Evolutionary conservation across 2,113 vertebrate genomes (phyloP).

Genomic region (Myiozetetes cayanensis): DNA sequence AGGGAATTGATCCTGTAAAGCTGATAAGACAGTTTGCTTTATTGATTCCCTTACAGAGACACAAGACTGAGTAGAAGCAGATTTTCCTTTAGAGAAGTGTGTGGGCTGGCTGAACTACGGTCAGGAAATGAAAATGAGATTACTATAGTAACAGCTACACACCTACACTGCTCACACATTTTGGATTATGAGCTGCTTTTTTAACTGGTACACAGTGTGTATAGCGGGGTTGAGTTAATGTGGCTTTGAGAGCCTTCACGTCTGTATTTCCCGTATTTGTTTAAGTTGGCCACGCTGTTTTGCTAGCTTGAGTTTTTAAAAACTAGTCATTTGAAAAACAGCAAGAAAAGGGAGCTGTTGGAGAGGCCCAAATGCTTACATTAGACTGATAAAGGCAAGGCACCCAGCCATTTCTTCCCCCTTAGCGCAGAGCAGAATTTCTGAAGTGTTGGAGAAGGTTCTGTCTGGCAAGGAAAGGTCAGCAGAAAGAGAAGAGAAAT

Average conservation of each 20-base stretch:
- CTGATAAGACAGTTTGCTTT: background rate
- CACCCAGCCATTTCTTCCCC: background rate
- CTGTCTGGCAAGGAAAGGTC: background rate
- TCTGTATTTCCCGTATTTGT: conserved; percentile 45
- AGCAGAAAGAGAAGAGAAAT: background rate
- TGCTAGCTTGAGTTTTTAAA: background rate
- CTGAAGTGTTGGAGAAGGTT: background rate
- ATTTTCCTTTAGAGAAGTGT: conserved; percentile 15
- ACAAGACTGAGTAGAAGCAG: background rate
- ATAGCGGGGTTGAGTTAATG: background rate
- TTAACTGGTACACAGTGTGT: background rate
- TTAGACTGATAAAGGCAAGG: background rate
- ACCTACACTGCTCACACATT: conserved; percentile 38
- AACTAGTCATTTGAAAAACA: background rate
- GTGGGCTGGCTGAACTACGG: conserved; percentile 24
- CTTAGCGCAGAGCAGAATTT: background rate
- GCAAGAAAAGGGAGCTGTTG: background rate
- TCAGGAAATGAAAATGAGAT: conserved; percentile 54
- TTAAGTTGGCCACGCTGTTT: conserved; percentile 25
- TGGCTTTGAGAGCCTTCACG: conserved; percentile 3
- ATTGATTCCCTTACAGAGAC: background rate
- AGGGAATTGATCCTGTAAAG: background rate
- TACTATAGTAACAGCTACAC: conserved; percentile 38
- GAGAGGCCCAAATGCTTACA: background rate
- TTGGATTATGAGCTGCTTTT: conserved; percentile 32